phyloP scores from a whole-genome alignment of 2,113 vertebrate genomes.

The Solenodon paradoxus region DNA sequence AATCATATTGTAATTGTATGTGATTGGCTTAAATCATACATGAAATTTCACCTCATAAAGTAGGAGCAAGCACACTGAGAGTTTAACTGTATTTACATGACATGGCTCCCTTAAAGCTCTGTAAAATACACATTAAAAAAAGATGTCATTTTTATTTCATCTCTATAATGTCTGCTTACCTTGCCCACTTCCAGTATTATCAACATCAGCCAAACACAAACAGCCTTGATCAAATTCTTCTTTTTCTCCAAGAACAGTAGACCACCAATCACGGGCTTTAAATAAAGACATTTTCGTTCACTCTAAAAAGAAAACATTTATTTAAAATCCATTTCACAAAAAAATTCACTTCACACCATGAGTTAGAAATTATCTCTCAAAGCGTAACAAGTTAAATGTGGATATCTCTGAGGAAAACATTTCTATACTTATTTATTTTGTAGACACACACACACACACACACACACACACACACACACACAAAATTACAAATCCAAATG shows the following conservation, averaged over 20 bases:
- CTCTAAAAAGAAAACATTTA: constrained; percentile 66
- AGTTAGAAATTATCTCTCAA: constrained; percentile 5
- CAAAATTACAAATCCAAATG: constrained; percentile 33
- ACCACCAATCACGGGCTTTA: constrained; percentile 99
- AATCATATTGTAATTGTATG: too few species aligned
- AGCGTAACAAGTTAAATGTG: background rate
- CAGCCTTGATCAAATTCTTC: constrained; percentile 99
- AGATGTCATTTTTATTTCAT: background rate
- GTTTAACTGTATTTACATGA: too few species aligned
- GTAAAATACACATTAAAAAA: background rate
- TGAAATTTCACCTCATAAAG: too few species aligned
- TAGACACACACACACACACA: too few species aligned
- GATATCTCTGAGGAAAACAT: background rate
- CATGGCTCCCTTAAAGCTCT: background rate
- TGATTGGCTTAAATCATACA: too few species aligned
- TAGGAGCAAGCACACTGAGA: too few species aligned
- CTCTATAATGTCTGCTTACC: constrained; percentile 82
- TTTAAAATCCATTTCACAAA: constrained; percentile 40
- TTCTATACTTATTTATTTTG: background rate
- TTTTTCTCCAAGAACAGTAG: constrained; percentile 89
- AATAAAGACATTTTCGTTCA: constrained; percentile 94
- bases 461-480: too few species aligned
- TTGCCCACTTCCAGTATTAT: constrained; percentile 91
- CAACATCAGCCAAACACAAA: constrained; percentile 94
- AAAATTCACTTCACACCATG: background rate